Conservation (phyloP, 2,113 vertebrate genomes). For the Zosterops lateralis region DNA sequence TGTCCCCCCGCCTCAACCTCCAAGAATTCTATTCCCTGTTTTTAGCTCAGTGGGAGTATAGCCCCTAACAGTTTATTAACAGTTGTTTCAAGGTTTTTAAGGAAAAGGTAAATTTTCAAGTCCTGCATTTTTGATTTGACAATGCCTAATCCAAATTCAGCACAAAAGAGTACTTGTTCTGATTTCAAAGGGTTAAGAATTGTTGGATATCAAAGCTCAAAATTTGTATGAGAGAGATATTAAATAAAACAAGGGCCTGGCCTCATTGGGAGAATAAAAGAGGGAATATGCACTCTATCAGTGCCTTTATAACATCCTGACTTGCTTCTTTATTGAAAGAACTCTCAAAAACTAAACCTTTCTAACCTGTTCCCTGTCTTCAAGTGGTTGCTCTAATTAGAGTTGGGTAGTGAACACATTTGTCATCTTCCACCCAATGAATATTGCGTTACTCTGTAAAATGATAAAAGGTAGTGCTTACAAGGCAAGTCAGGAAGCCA, state of each 20-base stretch:
- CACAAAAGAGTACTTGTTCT: background rate
- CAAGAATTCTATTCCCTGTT: background rate
- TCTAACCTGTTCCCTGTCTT: background rate
- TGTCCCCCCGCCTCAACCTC: fast-evolving
- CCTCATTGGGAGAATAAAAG: background rate
- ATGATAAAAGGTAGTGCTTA: background rate
- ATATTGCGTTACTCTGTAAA: background rate
- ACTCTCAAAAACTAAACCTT: background rate
- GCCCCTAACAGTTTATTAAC: background rate
- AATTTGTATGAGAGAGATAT: background rate
- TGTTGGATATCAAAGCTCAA: background rate
- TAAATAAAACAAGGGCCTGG: background rate
- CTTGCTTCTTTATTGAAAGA: background rate
- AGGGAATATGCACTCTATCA: background rate
- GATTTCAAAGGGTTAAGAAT: background rate
- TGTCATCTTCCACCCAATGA: background rate
- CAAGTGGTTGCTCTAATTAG: background rate
- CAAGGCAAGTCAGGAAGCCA: background rate
- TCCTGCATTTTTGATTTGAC: background rate
- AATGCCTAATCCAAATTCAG: background rate
- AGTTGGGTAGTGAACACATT: background rate
- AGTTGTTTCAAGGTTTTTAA: background rate
- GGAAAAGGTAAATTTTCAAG: background rate
- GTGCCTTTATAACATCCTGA: background rate
- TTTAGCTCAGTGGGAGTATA: background rate